phyloP scores from a whole-genome alignment of 2,888 invertebrate genomes.

The Diarsia rubi region DNA sequence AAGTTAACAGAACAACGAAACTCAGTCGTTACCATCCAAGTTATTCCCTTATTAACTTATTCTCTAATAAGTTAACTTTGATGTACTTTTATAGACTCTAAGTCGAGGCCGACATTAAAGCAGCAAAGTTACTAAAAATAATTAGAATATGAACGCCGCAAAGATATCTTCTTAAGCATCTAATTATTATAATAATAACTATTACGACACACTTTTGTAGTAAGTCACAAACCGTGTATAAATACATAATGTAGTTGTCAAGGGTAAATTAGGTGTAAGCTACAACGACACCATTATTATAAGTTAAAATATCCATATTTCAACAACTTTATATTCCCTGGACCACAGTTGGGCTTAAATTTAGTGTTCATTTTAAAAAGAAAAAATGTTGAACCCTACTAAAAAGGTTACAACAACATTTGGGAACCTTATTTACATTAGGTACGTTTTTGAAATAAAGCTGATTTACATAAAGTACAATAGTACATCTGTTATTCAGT shows the following conservation, averaged over 20 bases:
- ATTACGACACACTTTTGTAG: conserved; percentile 32
- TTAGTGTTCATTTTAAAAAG: conserved; percentile 46
- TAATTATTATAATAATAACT: conserved; percentile 59
- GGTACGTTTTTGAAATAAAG: conserved; percentile 73
- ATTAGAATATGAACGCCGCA: conserved; percentile 53
- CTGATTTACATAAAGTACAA: conserved; percentile 85
- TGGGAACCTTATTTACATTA: conserved; percentile 71
- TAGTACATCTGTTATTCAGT: conserved; percentile 84
- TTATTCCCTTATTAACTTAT: conserved; percentile 66
- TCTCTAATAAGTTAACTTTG: conserved; percentile 66
- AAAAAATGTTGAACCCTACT: conserved; percentile 47
- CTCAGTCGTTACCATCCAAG: conserved; percentile 59
- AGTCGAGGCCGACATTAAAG: conserved; percentile 42
- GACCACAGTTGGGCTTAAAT: conserved; percentile 25
- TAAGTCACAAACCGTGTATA: conserved; percentile 41
- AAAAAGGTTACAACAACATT: conserved; percentile 63
- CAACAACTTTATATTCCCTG: conserved; percentile 43
- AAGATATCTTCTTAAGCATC: conserved; percentile 54
- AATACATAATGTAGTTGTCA: conserved; percentile 45
- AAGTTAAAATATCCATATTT: conserved; percentile 52
- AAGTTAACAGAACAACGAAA: conserved; percentile 61
- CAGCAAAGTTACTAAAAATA: conserved; percentile 55
- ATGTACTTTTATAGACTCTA: conserved; percentile 60
- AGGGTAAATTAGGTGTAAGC: conserved; percentile 34
- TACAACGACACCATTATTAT: conserved; percentile 39